Percentiles rank a stretch among this genome's conserved stretches.
phyloP scores from a whole-genome alignment of 2,888 invertebrate genomes.

The Scaptomyza polygonia region DNA sequence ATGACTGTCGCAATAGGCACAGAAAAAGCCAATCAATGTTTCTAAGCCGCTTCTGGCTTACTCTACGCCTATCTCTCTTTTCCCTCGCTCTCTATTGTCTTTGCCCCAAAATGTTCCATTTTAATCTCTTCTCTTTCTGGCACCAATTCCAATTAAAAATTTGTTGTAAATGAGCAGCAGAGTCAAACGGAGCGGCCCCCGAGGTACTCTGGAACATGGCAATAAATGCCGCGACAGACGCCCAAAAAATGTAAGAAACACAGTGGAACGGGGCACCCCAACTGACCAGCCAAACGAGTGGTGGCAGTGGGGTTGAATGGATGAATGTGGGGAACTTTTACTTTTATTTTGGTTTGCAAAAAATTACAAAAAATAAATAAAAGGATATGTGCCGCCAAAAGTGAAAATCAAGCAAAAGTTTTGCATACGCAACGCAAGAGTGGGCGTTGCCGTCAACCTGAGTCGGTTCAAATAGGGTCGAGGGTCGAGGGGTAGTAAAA shows the following conservation, averaged over 20 bases:
- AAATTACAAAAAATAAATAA: slow-evolving; percentile 47
- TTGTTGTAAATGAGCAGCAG: slow-evolving; percentile 75
- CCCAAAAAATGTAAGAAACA: slow-evolving; percentile 45
- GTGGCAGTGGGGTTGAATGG: background rate
- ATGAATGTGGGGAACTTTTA: slow-evolving; percentile 62
- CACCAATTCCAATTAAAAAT: slow-evolving; percentile 74
- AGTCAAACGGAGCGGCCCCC: slow-evolving; percentile 55
- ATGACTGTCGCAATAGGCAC: slow-evolving; percentile 10
- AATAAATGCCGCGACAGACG: slow-evolving; percentile 75
- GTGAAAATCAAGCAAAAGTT: slow-evolving; percentile 76
- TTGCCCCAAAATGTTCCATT: background rate
- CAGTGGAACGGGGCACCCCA: slow-evolving; percentile 18
- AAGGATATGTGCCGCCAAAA: slow-evolving; percentile 73
- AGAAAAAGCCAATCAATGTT: slow-evolving; percentile 38
- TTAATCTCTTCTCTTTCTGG: slow-evolving; percentile 19
- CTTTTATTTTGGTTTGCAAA: slow-evolving; percentile 68
- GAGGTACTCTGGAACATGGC: slow-evolving; percentile 56
- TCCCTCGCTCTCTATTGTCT: background rate
- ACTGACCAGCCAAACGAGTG: slow-evolving; percentile 52
- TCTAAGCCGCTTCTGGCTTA: slow-evolving; percentile 46
- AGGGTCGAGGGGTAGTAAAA: slow-evolving; percentile 23
- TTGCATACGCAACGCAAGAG: slow-evolving; percentile 29
- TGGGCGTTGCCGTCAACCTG: slow-evolving; percentile 30
- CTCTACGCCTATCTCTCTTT: slow-evolving; percentile 11
- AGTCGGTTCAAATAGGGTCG: background rate